Percentiles rank a stretch among this genome's conserved stretches.
Conservation (phyloP, 2,113 vertebrate genomes). For the Lichenostomus cassidix region DNA sequence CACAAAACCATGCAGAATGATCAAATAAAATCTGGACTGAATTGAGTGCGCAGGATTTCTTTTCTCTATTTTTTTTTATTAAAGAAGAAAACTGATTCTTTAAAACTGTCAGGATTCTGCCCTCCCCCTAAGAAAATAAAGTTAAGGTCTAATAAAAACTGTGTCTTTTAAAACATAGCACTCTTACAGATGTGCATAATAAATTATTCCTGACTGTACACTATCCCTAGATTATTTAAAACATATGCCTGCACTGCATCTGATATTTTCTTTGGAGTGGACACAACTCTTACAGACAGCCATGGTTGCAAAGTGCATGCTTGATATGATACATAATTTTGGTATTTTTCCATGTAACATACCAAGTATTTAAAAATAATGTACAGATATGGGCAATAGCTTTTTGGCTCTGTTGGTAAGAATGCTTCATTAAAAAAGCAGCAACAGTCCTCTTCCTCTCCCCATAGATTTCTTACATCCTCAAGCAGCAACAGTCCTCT, state of each 20-base stretch:
- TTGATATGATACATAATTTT: neutral
- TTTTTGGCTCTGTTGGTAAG: neutral
- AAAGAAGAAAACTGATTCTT: constrained; percentile 1
- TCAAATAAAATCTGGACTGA: constrained; percentile 45
- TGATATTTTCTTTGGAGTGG: constrained; percentile 47
- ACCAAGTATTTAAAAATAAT: neutral
- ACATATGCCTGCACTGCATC: constrained; percentile 10
- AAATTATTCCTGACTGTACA: constrained; percentile 42
- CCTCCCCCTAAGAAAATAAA: constrained; percentile 21
- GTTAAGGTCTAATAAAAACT: constrained; percentile 53
- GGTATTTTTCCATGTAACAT: neutral
- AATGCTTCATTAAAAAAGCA: neutral
- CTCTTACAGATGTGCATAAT: constrained; percentile 57
- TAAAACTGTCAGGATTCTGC: constrained; percentile 25
- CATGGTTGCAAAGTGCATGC: neutral
- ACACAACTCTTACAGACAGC: neutral
- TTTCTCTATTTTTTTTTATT: neutral
- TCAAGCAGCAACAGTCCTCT: neutral
- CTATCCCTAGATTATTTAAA: constrained; percentile 60
- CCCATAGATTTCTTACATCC: neutral
- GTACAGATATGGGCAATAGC: neutral
- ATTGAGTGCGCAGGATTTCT: constrained; percentile 34
- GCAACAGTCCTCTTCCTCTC: neutral
- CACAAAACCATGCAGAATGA: constrained; percentile 5
- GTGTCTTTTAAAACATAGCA: constrained; percentile 29